Conservation (phyloP, 2,113 vertebrate species). For the Ailurus styani region DNA sequence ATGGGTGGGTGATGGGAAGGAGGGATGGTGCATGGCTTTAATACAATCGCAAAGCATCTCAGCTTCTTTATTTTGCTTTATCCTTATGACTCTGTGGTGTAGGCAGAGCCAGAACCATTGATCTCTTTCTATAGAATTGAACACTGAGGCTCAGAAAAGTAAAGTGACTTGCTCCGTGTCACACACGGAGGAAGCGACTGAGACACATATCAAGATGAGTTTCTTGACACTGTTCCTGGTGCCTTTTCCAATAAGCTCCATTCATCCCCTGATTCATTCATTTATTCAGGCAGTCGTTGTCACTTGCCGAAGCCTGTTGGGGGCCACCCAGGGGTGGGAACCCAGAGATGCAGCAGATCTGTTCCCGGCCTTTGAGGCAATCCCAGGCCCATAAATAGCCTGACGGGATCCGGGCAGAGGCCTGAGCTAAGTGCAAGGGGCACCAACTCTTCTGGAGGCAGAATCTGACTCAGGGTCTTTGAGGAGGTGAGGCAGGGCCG, state of each 20-base stretch:
- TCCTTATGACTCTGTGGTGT: background rate
- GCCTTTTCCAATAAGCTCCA: background rate
- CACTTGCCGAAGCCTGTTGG: background rate
- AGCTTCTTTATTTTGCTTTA: background rate
- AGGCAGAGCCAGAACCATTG: background rate
- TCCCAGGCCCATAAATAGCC: too few relatives aligned
- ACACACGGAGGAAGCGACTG: background rate
- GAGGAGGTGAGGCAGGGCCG: background rate
- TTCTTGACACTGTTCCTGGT: background rate
- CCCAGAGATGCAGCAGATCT: background rate
- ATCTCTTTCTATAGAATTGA: background rate
- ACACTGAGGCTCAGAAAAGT: background rate
- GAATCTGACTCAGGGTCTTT: background rate
- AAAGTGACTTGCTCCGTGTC: background rate
- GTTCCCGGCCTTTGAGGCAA: background rate
- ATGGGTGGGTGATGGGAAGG: background rate
- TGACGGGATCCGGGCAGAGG: background rate
- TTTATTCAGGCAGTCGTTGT: background rate
- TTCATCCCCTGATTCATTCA: background rate
- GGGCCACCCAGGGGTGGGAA: background rate
- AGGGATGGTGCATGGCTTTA: background rate
- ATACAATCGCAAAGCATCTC: background rate
- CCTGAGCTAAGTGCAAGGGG: background rate
- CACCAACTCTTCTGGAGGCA: background rate
- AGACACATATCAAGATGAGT: background rate